phyloP scores from a whole-genome alignment of 2,797 vertebrate species.

The Ficedula albicollis region DNA sequence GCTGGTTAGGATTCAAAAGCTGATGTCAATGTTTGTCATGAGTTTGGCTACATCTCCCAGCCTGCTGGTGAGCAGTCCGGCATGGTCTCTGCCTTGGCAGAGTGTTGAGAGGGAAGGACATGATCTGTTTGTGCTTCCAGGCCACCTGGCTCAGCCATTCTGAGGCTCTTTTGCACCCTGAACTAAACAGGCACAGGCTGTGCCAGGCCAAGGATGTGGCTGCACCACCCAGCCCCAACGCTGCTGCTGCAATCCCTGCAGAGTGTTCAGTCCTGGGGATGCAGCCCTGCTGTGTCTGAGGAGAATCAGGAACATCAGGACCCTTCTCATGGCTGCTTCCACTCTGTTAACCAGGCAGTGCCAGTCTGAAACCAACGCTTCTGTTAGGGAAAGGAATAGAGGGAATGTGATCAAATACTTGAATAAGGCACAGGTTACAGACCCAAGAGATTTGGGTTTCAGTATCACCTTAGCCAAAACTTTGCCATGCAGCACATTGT shows the following conservation, averaged over 20 bases:
- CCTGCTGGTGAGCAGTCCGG: neutral
- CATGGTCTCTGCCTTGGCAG: neutral
- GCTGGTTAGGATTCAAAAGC: conserved; percentile 7
- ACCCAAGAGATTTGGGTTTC: neutral
- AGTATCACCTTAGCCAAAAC: neutral
- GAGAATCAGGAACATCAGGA: neutral
- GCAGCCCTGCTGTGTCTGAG: rapidly evolving
- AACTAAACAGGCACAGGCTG: neutral
- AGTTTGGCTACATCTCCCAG: neutral
- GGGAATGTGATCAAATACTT: neutral
- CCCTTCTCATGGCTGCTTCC: neutral
- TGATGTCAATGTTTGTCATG: neutral
- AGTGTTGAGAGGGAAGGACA: neutral
- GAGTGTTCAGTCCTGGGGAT: neutral
- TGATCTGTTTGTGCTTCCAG: neutral
- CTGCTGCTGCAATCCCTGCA: neutral
- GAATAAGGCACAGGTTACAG: neutral
- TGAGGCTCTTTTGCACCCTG: neutral
- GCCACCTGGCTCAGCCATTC: neutral
- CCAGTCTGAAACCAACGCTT: neutral
- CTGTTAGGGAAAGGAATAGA: neutral
- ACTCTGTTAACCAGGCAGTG: neutral
- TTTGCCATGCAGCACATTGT: neutral
- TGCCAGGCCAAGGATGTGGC: neutral
- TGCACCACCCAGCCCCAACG: rapidly evolving